phyloP scores from a whole-genome alignment of 37 sponge, comb jelly and placozoan genomes.

The Ianthella basta region DNA sequence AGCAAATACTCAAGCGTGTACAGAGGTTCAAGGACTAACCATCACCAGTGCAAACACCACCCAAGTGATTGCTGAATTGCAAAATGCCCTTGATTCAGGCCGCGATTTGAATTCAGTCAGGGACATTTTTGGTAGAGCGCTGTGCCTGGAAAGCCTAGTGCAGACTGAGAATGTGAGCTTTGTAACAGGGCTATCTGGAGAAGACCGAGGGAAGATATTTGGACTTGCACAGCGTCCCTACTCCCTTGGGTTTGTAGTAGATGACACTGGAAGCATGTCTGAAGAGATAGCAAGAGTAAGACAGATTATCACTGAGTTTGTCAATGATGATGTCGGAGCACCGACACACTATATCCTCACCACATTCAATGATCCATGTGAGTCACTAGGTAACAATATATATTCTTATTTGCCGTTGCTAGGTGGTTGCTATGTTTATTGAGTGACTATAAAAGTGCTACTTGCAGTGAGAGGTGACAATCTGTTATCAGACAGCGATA shows the following conservation, averaged over 20 bases:
- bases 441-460: no score
- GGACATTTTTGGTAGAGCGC: background rate
- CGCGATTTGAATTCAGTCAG: background rate
- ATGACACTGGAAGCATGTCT: constrained; percentile 40
- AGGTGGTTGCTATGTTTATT: no score
- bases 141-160: background rate
- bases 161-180: background rate
- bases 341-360: constrained; percentile 29
- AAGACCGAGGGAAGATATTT: constrained; percentile 20
- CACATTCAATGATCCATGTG: constrained; percentile 43
- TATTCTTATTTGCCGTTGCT: no score
- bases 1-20: background rate
- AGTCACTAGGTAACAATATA: no score
- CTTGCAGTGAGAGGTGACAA: no score
- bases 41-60: background rate
- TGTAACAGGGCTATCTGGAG: background rate
- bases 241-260: constrained; percentile 32
- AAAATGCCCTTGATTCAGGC: background rate
- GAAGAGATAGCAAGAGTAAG: constrained; percentile 22
- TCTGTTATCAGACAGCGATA: no score
- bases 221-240: background rate
- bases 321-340: background rate
- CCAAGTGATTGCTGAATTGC: background rate
- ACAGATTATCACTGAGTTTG: constrained; percentile 1
- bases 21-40: background rate